A percentile compares a stretch with the other conserved stretches of the same genome.
phyloP scores from a whole-genome alignment of 2,888 invertebrate genomes.

The Amphipoea lucens region DNA sequence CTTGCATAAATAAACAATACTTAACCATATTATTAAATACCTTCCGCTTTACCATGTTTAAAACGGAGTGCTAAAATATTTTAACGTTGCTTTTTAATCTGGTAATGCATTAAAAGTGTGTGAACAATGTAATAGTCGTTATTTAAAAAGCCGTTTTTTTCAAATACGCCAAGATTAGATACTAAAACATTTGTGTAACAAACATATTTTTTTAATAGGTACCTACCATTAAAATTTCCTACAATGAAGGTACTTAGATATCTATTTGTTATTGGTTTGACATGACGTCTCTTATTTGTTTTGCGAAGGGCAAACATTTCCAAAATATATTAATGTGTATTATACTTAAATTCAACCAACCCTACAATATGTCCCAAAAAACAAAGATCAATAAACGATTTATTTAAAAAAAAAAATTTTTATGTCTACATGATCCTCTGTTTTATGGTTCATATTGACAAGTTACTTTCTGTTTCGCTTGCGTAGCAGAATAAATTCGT shows the following conservation, averaged over 20 bases:
- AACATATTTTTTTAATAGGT: not conserved
- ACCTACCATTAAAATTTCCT: not conserved
- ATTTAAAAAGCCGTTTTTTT: not conserved
- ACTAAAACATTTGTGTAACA: not conserved
- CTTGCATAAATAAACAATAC: not conserved
- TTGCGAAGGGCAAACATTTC: not conserved
- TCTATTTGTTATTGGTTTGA: not conserved
- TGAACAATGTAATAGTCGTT: too few relatives aligned
- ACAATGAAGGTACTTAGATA: not conserved
- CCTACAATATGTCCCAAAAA: not conserved
- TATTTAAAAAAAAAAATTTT: not conserved
- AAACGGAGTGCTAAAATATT: not conserved
- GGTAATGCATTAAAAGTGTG: not conserved
- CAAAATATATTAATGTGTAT: not conserved
- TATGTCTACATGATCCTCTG: not conserved
- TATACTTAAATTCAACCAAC: not conserved
- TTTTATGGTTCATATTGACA: not conserved
- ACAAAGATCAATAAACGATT: not conserved
- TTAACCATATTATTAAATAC: not conserved
- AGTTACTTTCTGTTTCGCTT: not conserved
- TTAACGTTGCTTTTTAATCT: not conserved
- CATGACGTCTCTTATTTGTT: not conserved
- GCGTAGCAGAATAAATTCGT: not conserved
- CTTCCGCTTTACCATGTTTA: not conserved
- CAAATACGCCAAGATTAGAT: not conserved